Base-by-base conservation (phyloP, 2,797 vertebrate species). In the Peromyscus melanophrys region DNA sequence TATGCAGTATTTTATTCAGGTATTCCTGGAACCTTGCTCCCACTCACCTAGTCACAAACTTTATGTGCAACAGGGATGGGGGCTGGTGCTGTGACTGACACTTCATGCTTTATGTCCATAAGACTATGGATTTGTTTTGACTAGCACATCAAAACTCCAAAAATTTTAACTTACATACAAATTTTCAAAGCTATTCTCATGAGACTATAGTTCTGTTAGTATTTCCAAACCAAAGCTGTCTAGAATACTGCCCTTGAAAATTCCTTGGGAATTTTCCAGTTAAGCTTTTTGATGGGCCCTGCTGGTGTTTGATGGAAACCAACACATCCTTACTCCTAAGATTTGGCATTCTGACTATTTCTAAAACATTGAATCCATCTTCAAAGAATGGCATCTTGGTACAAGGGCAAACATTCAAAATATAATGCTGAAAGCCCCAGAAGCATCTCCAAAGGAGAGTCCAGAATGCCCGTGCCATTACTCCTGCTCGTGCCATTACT, bases 101-200 rank as follows among this genome's bases (percentile, higher is more conserved):
- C 23, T 92, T 37, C 31, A 14, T 49, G 4, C 4, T 21, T 40
- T 2, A 4, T 16, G 16, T 76, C 31, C 25, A 13, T 19, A n/a
- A 73, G 40, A 31, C 52, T 34, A 40, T 0, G 1, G 0, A 5
- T 25, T 76, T 69, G 55, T 76, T 57, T 46, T 13, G 40, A 67
- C 34, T 27, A 82, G 52, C 3, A 49, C 12, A 94, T 27, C 9
- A 59, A n/a, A 49, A 87, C 46, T 90, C 34, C 9, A 65, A 40
- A 49, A 80, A 46, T 87, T 89, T 77, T 49, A 82, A 89, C 25
- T 83, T 80, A 21, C 29, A 75, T 49, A 75, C 61, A 90, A 92
- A 55, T 31, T n/a, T 69, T 78, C 40, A 84, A 87, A 95, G n/a
- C 23, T 76, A 16, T 27, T 87, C 71, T 75, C 31, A 76, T 46